Evolutionary conservation across 2,888 invertebrate species (phyloP).

Genomic region (Heliconius ethilla): DNA sequence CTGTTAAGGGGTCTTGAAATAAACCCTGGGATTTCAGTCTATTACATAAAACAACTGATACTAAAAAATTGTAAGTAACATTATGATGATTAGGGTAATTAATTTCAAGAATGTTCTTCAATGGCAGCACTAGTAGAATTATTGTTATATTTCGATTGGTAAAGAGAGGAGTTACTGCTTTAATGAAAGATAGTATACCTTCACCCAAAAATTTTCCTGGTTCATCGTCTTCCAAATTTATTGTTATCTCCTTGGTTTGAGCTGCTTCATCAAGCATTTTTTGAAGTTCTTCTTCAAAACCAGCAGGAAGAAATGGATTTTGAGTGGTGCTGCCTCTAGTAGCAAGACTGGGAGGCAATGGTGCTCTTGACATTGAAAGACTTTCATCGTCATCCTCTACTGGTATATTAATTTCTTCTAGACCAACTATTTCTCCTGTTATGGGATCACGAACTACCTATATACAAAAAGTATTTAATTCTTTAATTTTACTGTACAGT

Average conservation of each 20-base stretch:
- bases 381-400: slow-evolving; percentile 72
- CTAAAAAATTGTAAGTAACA: not conserved
- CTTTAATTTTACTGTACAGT: not conserved
- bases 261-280: slow-evolving; percentile 69
- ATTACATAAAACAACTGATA: not conserved
- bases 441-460: slow-evolving; percentile 87
- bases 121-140: not conserved
- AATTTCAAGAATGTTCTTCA: not conserved
- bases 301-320: slow-evolving; percentile 94
- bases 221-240: slow-evolving; percentile 69
- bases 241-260: slow-evolving; percentile 63
- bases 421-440: slow-evolving; percentile 87
- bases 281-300: slow-evolving; percentile 84
- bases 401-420: slow-evolving; percentile 79
- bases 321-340: slow-evolving; percentile 89
- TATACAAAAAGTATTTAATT: slow-evolving; percentile 45
- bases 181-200: slow-evolving; percentile 55
- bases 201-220: slow-evolving; percentile 77
- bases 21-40: too few relatives aligned
- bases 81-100: not conserved
- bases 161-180: not conserved
- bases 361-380: slow-evolving; percentile 89
- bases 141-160: not conserved
- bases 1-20: too few relatives aligned
- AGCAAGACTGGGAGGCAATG: slow-evolving; percentile 86